phyloP scores from a whole-genome alignment of 2,888 invertebrate genomes.

The Hemaris fuciformis region DNA sequence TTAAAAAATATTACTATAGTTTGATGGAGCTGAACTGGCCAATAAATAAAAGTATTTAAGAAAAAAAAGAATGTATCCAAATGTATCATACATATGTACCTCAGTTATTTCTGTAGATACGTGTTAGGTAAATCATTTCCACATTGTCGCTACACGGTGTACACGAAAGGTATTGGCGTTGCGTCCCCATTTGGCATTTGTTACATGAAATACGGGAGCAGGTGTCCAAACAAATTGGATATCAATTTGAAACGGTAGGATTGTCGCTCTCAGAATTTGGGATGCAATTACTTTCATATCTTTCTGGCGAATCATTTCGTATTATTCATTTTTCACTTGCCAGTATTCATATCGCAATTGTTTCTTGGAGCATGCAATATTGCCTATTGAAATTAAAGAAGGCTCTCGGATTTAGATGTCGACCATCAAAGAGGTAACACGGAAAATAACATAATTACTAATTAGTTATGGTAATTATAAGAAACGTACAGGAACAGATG shows the following conservation, averaged over 20 bases:
- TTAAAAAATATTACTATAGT: no score
- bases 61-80: no score
- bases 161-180: not conserved
- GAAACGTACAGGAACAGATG: no score
- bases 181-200: not conserved
- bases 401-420: no score
- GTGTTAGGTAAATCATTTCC: not conserved
- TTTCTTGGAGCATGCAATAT: no score
- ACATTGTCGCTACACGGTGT: not conserved
- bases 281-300: not conserved
- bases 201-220: slow-evolving; percentile 23
- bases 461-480: no score
- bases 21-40: no score
- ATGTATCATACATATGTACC: not conserved
- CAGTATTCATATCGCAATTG: no score
- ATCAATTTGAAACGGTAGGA: slow-evolving; percentile 26
- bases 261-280: not conserved
- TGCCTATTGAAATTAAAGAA: not conserved
- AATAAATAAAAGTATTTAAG: not conserved
- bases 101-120: not conserved
- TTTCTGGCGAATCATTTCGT: not conserved
- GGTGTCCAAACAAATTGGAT: slow-evolving; percentile 45
- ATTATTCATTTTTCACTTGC: no score
- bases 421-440: no score
- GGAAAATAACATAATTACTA: no score